Percentiles rank a stretch among this genome's conserved stretches.
Evolutionary conservation across 2,113 vertebrate genomes (phyloP).

Genomic region (Dendropsophus ebraccatus): DNA sequence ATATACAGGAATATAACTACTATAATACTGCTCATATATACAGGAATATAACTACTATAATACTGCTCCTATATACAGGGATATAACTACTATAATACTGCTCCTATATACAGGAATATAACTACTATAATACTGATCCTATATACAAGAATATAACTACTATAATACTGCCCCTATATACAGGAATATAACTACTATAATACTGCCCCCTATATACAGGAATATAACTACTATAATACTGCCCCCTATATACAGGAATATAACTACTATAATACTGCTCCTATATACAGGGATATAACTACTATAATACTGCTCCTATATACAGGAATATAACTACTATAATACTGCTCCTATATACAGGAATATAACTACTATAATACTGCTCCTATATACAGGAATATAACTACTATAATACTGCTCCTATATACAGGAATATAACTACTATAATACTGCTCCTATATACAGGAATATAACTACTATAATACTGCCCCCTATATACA

Average conservation of each 20-base stretch:
- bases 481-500: too few relatives aligned
- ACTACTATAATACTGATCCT: background rate
- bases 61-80: too few relatives aligned
- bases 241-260: background rate
- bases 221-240: conserved; percentile 9
- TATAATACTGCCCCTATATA: too few relatives aligned
- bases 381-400: too few relatives aligned
- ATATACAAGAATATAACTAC: background rate
- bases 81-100: too few relatives aligned
- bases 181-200: background rate
- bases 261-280: background rate
- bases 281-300: background rate
- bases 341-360: background rate
- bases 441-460: too few relatives aligned
- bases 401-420: too few relatives aligned
- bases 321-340: background rate
- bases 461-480: too few relatives aligned
- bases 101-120: background rate
- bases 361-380: background rate
- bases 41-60: too few relatives aligned
- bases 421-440: too few relatives aligned
- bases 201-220: background rate
- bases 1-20: too few relatives aligned
- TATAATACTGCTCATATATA: too few relatives aligned
- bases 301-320: background rate